phyloP scores from a whole-genome alignment of 2,888 invertebrate species.

The Clunio marinus region DNA sequence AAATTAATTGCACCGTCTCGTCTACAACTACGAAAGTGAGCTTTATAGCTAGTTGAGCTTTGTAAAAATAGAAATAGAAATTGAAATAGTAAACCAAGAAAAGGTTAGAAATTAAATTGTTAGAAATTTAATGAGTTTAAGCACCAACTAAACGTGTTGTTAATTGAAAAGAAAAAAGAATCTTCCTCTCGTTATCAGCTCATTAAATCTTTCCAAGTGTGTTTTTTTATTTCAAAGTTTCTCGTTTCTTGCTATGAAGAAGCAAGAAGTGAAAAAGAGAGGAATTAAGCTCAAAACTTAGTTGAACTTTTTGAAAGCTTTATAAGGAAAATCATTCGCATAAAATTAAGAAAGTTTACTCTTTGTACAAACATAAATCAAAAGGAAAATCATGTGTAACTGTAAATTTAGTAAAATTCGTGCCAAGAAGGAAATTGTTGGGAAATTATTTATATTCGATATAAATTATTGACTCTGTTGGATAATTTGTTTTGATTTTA shows the following conservation, averaged over 20 bases:
- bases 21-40: slow-evolving; percentile 11
- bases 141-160: neutral
- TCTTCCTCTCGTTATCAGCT: neutral
- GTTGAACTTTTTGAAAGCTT: neutral
- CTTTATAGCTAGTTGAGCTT: no score
- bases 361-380: no score
- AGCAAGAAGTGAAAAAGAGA: neutral
- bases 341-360: neutral
- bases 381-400: neutral
- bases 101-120: slow-evolving; percentile 1
- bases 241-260: neutral
- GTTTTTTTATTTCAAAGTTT: neutral
- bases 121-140: neutral
- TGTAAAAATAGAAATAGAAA: neutral
- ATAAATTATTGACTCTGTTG: no score
- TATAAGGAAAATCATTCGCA: neutral
- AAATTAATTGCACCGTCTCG: slow-evolving; percentile 10
- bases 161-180: neutral
- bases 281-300: neutral
- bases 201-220: neutral
- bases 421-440: neutral
- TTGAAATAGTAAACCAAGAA: neutral
- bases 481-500: no score
- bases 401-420: neutral
- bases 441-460: no score